phyloP scores from a whole-genome alignment of 2,797 vertebrate species.

The Synaphobranchus kaupii region DNA sequence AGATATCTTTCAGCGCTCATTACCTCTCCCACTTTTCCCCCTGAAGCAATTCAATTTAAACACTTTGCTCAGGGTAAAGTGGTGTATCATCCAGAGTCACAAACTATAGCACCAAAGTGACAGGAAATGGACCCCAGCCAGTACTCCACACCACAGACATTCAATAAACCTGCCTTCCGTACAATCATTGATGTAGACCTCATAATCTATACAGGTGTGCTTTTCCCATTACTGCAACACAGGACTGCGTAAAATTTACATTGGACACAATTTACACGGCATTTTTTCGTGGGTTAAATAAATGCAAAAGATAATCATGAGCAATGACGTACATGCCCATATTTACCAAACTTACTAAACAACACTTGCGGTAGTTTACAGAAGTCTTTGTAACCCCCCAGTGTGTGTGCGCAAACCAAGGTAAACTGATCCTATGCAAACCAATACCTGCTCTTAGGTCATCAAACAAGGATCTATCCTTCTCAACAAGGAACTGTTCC shows the following conservation, averaged over 20 bases:
- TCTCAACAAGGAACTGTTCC: neutral
- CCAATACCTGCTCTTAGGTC: neutral
- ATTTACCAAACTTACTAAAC: neutral
- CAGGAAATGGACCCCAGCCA: neutral
- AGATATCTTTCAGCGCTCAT: neutral
- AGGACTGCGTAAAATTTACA: neutral
- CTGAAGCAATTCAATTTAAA: neutral
- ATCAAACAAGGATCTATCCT: neutral
- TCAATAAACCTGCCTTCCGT: neutral
- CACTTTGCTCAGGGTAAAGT: neutral
- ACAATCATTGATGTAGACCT: neutral
- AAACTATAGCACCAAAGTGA: neutral
- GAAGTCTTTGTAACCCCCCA: neutral
- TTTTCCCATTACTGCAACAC: neutral
- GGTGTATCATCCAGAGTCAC: neutral
- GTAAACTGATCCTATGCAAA: neutral
- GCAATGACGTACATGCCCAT: neutral
- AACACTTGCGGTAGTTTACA: neutral
- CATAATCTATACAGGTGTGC: neutral
- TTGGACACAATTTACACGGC: neutral
- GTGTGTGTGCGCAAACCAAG: neutral
- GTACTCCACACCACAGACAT: neutral
- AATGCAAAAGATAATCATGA: neutral
- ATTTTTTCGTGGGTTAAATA: neutral
- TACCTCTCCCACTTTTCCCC: neutral